Evolutionary conservation across 1,140 invertebrate species (phyloP).

Genomic region (Leucophenga varia): DNA sequence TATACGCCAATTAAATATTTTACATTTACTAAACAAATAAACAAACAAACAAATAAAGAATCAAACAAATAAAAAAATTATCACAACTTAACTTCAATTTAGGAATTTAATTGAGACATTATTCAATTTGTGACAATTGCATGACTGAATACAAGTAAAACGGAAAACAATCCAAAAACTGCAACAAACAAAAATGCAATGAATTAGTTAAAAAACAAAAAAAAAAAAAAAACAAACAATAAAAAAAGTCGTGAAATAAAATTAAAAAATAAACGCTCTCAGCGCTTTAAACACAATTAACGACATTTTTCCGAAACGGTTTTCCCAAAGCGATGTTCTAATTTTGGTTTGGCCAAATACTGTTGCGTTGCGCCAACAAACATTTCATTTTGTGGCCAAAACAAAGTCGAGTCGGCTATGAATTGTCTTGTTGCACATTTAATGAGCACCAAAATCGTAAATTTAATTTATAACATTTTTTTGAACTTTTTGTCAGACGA

Average conservation of each 20-base stretch:
- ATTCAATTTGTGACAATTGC: conserved; percentile 49
- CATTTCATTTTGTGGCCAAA: conserved; percentile 11
- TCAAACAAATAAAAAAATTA: conserved; percentile 21
- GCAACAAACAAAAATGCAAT: conserved; percentile 9
- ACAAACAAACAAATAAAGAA: conserved; percentile 30
- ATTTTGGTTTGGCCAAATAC: conserved; percentile 21
- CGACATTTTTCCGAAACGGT: conserved; percentile 34
- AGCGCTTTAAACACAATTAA: conserved; percentile 39
- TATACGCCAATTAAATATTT: conserved; percentile 16
- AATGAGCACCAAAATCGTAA: conserved; percentile 52
- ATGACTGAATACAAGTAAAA: conserved; percentile 30
- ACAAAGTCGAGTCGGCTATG: too few species aligned
- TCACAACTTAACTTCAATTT: conserved; percentile 9
- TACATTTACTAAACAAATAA: conserved; percentile 11
- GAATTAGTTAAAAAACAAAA: conserved; percentile 1
- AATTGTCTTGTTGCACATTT: conserved; percentile 27
- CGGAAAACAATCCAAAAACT: conserved; percentile 9
- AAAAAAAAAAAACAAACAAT: conserved; percentile 10
- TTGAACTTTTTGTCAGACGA: conserved; percentile 48
- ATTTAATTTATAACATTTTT: conserved; percentile 52
- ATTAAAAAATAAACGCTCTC: not conserved
- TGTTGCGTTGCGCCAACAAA: conserved; percentile 17
- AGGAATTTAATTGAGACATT: conserved; percentile 42
- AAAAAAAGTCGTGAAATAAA: conserved; percentile 12
- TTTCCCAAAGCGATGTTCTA: conserved; percentile 49